phyloP scores from a whole-genome alignment of 2,113 vertebrate genomes.

The Anoura caudifer region DNA sequence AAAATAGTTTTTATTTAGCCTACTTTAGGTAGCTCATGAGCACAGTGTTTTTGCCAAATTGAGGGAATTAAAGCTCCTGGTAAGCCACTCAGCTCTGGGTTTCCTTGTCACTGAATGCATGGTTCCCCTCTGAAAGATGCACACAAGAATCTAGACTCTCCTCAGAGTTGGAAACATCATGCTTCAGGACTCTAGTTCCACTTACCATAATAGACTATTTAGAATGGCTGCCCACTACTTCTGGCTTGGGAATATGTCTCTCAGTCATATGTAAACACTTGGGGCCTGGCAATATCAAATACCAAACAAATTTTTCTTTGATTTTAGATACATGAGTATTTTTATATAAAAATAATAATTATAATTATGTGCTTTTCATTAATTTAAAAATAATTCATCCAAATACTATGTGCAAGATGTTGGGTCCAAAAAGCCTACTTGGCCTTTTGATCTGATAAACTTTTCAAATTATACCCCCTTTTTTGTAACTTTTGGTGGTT shows the following conservation, averaged over 20 bases:
- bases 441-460: not conserved
- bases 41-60: not conserved
- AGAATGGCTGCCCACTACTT: not conserved
- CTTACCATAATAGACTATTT: not conserved
- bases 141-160: not conserved
- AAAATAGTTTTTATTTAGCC: not conserved
- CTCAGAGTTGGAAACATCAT: not conserved
- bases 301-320: conserved; percentile 1
- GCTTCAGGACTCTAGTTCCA: not conserved
- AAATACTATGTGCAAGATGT: conserved; percentile 27
- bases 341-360: conserved; percentile 31
- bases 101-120: not conserved
- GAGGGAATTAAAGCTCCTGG: not conserved
- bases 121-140: not conserved
- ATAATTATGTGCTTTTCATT: conserved; percentile 43
- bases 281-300: not conserved
- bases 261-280: not conserved
- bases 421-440: not conserved
- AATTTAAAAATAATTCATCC: conserved; percentile 35
- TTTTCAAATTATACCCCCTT: not conserved
- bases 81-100: not conserved
- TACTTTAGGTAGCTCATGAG: not conserved
- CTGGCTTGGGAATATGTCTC: not conserved
- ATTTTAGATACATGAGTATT: conserved; percentile 22
- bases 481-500: not conserved